Evolutionary conservation across 2,888 invertebrate species (phyloP).

Genomic region (Mycalesis mineus): DNA sequence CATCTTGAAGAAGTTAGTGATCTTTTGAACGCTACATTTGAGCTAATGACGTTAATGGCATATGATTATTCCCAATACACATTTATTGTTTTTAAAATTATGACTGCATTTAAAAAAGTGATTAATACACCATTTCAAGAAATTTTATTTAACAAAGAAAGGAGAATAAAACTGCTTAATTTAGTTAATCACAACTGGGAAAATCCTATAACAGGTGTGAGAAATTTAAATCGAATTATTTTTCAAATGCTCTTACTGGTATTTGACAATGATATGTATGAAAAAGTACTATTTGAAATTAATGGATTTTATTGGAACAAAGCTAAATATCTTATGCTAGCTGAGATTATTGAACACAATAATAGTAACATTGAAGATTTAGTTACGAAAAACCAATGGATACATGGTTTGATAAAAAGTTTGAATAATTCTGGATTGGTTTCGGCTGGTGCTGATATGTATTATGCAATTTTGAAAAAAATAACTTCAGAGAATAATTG

Average conservation of each 20-base stretch:
- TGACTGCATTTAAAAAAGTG: conserved; percentile 63
- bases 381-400: conserved; percentile 41
- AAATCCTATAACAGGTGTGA: conserved; percentile 76
- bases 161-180: conserved; percentile 61
- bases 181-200: conserved; percentile 81
- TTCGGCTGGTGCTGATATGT: conserved; percentile 80
- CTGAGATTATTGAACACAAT: conserved; percentile 62
- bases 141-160: conserved; percentile 41
- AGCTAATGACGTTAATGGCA: conserved; percentile 51
- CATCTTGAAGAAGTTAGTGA: conserved; percentile 28
- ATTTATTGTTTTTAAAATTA: conserved; percentile 71
- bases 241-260: conserved; percentile 59
- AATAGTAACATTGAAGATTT: conserved; percentile 34
- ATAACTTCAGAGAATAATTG: conserved; percentile 59
- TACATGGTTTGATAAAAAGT: conserved; percentile 58
- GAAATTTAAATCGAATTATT: conserved; percentile 71
- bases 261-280: conserved; percentile 41
- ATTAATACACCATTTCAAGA: conserved; percentile 50
- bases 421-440: conserved; percentile 75
- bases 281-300: conserved; percentile 47
- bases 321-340: conserved; percentile 77
- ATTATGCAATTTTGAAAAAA: conserved; percentile 67
- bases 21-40: conserved; percentile 45
- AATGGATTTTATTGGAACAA: conserved; percentile 77
- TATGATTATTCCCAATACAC: conserved; percentile 75